Evolutionary conservation across 2,888 invertebrate species (phyloP).

Genomic region (Tenodera sinensis): DNA sequence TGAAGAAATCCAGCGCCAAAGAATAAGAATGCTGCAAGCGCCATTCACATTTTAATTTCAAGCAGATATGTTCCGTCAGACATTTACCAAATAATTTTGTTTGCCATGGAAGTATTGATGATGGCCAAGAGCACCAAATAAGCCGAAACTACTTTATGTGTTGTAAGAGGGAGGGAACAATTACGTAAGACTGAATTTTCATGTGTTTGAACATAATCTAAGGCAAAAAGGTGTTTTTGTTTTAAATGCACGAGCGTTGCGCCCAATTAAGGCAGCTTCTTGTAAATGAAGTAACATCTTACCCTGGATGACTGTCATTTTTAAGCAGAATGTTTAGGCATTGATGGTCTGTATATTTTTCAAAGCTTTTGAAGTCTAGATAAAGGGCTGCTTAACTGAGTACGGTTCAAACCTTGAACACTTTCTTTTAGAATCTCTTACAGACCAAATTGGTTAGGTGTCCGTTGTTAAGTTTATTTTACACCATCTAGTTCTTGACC

Average conservation of each 20-base stretch:
- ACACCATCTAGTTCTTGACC: neutral
- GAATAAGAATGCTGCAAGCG: neutral
- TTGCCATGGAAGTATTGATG: neutral
- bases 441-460: no score
- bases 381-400: no score
- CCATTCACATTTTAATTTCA: neutral
- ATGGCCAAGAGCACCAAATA: neutral
- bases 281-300: neutral
- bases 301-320: neutral
- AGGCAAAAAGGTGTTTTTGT: neutral
- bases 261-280: neutral
- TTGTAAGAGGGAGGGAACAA: neutral
- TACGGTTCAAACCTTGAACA: no score
- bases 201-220: neutral
- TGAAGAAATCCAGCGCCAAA: constrained; percentile 36
- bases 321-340: no score
- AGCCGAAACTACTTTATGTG: neutral
- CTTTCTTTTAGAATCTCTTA: no score
- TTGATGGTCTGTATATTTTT: no score
- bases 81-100: neutral
- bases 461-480: no score
- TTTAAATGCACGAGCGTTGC: neutral
- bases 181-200: neutral
- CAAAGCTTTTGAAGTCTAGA: no score
- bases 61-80: neutral